phyloP scores from a whole-genome alignment of 2,113 vertebrate species.

The Illadopsis cleaveri region DNA sequence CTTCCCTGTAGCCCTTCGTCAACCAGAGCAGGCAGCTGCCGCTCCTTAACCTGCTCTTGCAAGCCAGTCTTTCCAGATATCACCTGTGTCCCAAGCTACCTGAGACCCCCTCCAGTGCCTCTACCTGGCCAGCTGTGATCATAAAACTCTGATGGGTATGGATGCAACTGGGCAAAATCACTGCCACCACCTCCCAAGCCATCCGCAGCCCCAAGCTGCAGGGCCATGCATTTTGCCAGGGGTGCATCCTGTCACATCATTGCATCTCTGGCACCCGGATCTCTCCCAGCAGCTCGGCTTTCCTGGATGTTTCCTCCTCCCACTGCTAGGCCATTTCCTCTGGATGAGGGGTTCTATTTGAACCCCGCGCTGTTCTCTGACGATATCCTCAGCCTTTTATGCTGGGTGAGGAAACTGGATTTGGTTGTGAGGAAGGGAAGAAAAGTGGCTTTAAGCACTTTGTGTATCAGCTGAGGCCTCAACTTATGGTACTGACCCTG shows the following conservation, averaged over 20 bases:
- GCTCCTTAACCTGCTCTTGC: slow-evolving; percentile 18
- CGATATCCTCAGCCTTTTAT: background rate
- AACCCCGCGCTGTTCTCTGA: background rate
- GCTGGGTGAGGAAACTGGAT: background rate
- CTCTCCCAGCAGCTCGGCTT: background rate
- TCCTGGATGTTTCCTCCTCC: slow-evolving; percentile 33
- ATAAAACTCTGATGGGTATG: background rate
- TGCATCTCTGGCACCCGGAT: slow-evolving; percentile 9
- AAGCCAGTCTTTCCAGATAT: background rate
- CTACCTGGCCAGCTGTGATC: background rate
- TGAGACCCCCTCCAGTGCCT: background rate
- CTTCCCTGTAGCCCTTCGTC: slow-evolving; percentile 10
- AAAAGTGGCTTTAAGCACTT: background rate
- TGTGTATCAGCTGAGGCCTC: background rate
- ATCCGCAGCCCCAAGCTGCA: background rate
- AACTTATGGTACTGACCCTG: fast-evolving
- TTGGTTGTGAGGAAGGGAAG: background rate
- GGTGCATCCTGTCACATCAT: slow-evolving; percentile 14
- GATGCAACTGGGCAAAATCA: background rate
- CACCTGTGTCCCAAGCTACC: background rate
- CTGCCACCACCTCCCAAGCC: background rate
- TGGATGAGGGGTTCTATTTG: background rate
- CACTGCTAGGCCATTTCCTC: background rate
- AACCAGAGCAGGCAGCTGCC: slow-evolving; percentile 4
- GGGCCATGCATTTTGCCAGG: background rate